Conservation (phyloP, 2,113 vertebrate species). For the Pachypanchax playfairii region DNA sequence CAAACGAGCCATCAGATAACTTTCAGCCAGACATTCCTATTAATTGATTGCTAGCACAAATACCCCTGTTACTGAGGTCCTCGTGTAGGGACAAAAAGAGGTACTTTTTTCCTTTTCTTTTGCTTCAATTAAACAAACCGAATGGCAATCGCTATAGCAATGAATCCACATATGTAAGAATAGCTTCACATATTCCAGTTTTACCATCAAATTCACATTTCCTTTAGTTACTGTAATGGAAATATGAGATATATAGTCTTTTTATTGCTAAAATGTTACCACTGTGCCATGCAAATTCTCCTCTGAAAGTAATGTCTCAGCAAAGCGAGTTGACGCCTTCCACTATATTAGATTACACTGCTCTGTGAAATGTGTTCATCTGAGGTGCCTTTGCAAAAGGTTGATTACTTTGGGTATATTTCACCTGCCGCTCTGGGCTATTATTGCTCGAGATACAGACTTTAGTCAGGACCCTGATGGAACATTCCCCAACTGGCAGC, state of each 20-base stretch:
- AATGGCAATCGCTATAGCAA: constrained; percentile 13
- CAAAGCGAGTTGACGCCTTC: constrained; percentile 82
- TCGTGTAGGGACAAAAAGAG: not conserved
- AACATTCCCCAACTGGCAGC: constrained; percentile 82
- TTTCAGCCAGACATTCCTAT: constrained; percentile 26
- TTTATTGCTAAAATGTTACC: constrained; percentile 57
- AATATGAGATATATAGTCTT: constrained; percentile 44
- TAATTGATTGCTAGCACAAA: constrained; percentile 4
- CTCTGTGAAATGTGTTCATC: constrained; percentile 86
- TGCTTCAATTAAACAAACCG: constrained; percentile 17
- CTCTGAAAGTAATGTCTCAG: constrained; percentile 54
- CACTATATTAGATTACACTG: constrained; percentile 84
- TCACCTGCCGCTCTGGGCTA: constrained; percentile 89
- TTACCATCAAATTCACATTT: constrained; percentile 31
- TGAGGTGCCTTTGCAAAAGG: constrained; percentile 90
- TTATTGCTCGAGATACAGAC: constrained; percentile 86
- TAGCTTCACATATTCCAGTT: constrained; percentile 13
- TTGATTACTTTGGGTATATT: constrained; percentile 93
- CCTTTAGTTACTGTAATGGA: constrained; percentile 31
- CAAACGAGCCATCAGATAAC: constrained; percentile 33
- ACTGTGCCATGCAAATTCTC: constrained; percentile 55
- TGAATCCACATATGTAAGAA: not conserved
- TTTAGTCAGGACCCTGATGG: constrained; percentile 86
- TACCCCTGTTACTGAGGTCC: not conserved
- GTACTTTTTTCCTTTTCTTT: constrained; percentile 2